Evolutionary conservation across 2,113 vertebrate species (phyloP).

Genomic region (Syrrhaptes paradoxus): DNA sequence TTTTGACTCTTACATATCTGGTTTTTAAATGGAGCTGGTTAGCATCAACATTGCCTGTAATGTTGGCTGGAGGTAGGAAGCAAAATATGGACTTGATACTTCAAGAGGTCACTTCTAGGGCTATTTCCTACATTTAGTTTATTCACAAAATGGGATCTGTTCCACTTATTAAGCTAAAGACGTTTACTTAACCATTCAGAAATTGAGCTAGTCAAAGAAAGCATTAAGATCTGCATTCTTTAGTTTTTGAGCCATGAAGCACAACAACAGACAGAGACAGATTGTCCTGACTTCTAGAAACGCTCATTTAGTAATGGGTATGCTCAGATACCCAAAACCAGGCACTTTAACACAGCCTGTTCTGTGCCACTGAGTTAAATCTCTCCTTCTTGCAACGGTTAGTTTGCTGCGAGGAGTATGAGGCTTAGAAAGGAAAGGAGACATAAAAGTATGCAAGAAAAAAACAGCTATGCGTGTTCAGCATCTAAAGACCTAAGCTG

Average conservation of each 20-base stretch:
- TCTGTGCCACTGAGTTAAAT: conserved; percentile 6
- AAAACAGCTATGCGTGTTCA: not conserved
- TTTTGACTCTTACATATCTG: not conserved
- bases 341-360: not conserved
- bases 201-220: not conserved
- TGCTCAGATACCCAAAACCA: not conserved
- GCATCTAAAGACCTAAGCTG: not conserved
- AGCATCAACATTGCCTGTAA: not conserved
- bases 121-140: not conserved
- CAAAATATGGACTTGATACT: not conserved
- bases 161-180: not conserved
- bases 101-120: not conserved
- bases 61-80: not conserved
- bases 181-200: not conserved
- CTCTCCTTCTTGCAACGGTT: not conserved
- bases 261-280: not conserved
- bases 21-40: not conserved
- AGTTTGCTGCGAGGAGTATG: not conserved
- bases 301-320: not conserved
- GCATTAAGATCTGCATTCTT: not conserved
- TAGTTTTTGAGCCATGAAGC: not conserved
- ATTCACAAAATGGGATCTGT: not conserved
- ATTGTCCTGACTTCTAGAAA: not conserved
- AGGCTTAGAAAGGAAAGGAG: not conserved
- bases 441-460: not conserved